Percentiles rank a stretch among this genome's conserved stretches.
Evolutionary conservation across 2,113 vertebrate species (phyloP).

Genomic region (Micronycteris hirsuta): DNA sequence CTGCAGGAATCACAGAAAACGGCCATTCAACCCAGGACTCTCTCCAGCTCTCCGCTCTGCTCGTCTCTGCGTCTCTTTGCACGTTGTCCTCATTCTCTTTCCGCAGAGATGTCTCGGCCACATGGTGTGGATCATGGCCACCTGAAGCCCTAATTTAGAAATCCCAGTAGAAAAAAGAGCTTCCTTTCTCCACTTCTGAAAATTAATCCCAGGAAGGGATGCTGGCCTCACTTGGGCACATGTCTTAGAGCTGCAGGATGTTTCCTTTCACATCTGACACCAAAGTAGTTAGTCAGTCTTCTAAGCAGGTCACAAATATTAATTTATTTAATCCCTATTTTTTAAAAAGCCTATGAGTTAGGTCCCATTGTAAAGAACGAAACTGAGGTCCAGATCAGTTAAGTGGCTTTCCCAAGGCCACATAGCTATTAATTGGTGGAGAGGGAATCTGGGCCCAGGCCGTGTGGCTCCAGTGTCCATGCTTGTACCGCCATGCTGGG

Average conservation of each 20-base stretch:
- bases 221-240: background rate
- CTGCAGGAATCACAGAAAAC: background rate
- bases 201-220: background rate
- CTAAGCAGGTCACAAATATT: background rate
- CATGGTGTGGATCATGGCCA: background rate
- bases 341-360: background rate
- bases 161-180: background rate
- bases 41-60: background rate
- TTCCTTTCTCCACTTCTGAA: constrained; percentile 13
- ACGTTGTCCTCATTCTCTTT: background rate
- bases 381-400: background rate
- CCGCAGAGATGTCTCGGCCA: background rate
- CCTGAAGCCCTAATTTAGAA: constrained; percentile 5
- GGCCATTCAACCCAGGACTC: background rate
- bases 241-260: background rate
- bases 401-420: background rate
- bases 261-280: constrained; percentile 13
- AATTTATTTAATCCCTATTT: background rate
- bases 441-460: background rate
- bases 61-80: background rate
- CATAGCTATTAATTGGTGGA: background rate
- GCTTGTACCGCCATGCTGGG: background rate
- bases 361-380: background rate
- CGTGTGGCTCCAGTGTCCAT: background rate
- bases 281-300: background rate